Conservation (phyloP, 2,888 invertebrate species). For the Fabriciana adippe region DNA sequence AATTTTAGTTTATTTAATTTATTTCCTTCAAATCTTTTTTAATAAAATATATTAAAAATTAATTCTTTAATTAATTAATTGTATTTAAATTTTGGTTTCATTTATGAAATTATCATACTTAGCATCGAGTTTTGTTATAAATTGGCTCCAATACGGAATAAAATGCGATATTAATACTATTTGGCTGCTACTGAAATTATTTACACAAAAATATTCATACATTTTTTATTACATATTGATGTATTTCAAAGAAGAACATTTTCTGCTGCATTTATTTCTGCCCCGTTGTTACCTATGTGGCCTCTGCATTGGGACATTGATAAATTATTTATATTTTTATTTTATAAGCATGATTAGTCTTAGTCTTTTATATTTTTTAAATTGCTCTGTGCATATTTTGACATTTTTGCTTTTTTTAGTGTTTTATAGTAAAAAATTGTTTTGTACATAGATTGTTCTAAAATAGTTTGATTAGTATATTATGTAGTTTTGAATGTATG, state of each 20-base stretch:
- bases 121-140: too few species aligned
- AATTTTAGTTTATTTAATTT: too few species aligned
- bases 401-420: not conserved
- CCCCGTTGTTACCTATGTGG: constrained; percentile 28
- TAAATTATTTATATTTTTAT: constrained; percentile 7
- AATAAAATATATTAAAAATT: too few species aligned
- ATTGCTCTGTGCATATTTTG: constrained; percentile 1
- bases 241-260: not conserved
- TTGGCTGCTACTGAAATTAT: not conserved
- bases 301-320: constrained; percentile 36
- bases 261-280: constrained; percentile 14
- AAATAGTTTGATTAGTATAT: too few species aligned
- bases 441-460: not conserved
- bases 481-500: too few species aligned
- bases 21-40: too few species aligned
- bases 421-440: not conserved
- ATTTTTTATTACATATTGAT: not conserved
- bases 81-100: too few species aligned
- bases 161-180: too few species aligned
- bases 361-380: not conserved
- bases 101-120: too few species aligned
- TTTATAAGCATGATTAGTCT: constrained; percentile 16
- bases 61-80: too few species aligned
- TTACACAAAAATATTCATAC: not conserved
- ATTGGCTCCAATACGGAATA: too few species aligned